phyloP scores from a whole-genome alignment of 2,113 vertebrate species.

The Phoenicopterus ruber region DNA sequence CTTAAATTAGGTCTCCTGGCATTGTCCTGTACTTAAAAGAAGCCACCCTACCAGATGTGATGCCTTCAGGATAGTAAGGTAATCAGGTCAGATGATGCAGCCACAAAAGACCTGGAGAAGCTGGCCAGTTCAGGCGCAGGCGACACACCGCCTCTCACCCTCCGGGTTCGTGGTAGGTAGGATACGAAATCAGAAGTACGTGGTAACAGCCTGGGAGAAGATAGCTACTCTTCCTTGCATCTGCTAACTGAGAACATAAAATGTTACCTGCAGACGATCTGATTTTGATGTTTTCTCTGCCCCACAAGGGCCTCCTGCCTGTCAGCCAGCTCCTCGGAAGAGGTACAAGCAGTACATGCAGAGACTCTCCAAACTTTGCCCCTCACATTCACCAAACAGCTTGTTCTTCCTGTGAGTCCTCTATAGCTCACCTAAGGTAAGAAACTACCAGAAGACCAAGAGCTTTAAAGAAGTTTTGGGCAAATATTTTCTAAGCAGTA shows the following conservation, averaged over 20 bases:
- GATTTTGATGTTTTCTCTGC: background rate
- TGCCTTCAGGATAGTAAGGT: background rate
- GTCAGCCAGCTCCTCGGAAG: background rate
- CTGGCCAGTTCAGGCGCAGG: background rate
- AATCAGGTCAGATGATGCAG: background rate
- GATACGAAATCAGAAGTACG: background rate
- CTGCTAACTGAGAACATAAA: background rate
- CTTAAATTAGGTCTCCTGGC: background rate
- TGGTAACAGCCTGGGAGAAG: background rate
- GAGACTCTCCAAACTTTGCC: background rate
- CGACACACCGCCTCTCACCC: background rate
- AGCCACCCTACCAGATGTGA: background rate
- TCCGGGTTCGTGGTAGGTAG: background rate
- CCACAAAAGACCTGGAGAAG: background rate
- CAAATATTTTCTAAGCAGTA: background rate
- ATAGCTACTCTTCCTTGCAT: background rate
- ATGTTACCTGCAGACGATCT: background rate
- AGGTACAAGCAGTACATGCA: background rate
- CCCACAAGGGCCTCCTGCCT: background rate
- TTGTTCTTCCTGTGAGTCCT: background rate
- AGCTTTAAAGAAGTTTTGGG: background rate
- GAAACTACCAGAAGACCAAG: background rate
- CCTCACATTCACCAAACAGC: background rate
- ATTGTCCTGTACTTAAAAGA: background rate
- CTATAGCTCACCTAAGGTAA: background rate